Base-by-base conservation (phyloP, 2,888 invertebrate genomes). In the Chloroclystis v-ata region DNA sequence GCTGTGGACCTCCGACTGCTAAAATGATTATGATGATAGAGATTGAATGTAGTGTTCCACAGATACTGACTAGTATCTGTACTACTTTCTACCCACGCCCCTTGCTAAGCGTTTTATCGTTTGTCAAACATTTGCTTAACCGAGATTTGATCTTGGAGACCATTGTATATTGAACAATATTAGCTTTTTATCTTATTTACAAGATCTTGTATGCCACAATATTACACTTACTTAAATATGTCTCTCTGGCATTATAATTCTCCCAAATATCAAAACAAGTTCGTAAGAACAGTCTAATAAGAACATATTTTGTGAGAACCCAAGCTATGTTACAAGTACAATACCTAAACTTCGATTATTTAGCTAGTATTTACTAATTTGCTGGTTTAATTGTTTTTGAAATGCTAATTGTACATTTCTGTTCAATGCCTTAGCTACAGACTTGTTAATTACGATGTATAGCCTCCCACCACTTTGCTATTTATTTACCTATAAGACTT, bases 91-190 rank as follows among this genome's bases (percentile, higher is more conserved):
- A 68, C 63, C 59, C 57, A 62, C 65, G 60, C 63, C 59, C 56
- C 59, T 58, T 59, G 48, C 46, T 68, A 65, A 70, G 63, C 63
- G 61, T 69, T 73, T 78, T 82, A 79, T 81, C 78, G 67, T 46
- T 63, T 65, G 67, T 61, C 71, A 78, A 82, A 82, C 70, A 78
- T 82, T 84, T 79, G 63, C 70, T 63, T 74, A 75, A 60, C 78
- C 75, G 75, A 78, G 78, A 82, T 82, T 82, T 72, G 61, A 59
- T 61, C 52, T 58, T 46, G 55, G 56, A 59, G 57, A 61, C 54
- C 65, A 62, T 63, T 60, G 54, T 57, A 49, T 56, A 60, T 54
- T 62, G 51, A 60, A 56, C 57, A 62, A 61, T 63, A 65, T 58
- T 52, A 54, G 49, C 43, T 50, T 51, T 54, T 59, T 59, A 61